These are phyloP conservation scores for Danionella cerebrum DNA, from an alignment of 2,113 vertebrate species.

Conservation along the genomic window DNA sequence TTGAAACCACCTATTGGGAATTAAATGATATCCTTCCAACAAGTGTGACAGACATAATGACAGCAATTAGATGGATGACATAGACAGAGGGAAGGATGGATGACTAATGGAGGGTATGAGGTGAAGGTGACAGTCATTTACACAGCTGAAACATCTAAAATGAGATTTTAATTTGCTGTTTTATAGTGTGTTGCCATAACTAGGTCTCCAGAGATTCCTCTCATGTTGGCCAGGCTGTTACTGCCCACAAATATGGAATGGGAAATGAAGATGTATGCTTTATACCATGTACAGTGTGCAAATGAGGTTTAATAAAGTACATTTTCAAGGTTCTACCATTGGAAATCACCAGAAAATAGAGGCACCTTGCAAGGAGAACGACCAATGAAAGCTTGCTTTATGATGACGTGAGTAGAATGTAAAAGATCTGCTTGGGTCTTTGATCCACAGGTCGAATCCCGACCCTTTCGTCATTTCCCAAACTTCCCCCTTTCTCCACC, in stretches of 20 bases:
- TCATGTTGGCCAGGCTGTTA: neutral
- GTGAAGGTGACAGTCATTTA: slow-evolving; percentile 28
- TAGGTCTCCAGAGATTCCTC: neutral
- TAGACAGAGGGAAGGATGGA: neutral
- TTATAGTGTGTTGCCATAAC: slow-evolving; percentile 2
- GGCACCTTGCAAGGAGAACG: too few relatives aligned
- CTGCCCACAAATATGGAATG: too few relatives aligned
- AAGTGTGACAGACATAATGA: slow-evolving; percentile 5
- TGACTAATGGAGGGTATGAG: slow-evolving; percentile 12
- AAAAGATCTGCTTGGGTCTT: too few relatives aligned
- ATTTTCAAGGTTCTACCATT: too few relatives aligned
- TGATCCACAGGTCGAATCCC: too few relatives aligned
- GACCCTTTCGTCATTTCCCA: too few relatives aligned
- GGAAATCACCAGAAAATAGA: too few relatives aligned
- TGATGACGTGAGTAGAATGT: too few relatives aligned
- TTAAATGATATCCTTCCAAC: neutral
- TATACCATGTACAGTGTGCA: too few relatives aligned
- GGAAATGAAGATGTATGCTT: neutral
- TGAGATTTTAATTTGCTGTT: slow-evolving; percentile 34
- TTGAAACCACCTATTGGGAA: neutral
- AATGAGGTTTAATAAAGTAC: too few relatives aligned
- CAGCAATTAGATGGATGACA: neutral
- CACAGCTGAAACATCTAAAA: slow-evolving; percentile 10
- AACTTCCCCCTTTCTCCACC: too few relatives aligned
- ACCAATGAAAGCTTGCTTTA: too few relatives aligned